A percentile compares a stretch with the other conserved stretches of the same genome.
These are phyloP conservation scores for Platorchestia sp. DNA, from an alignment of 1,140 invertebrate genomes.

Conservation along the genomic window DNA sequence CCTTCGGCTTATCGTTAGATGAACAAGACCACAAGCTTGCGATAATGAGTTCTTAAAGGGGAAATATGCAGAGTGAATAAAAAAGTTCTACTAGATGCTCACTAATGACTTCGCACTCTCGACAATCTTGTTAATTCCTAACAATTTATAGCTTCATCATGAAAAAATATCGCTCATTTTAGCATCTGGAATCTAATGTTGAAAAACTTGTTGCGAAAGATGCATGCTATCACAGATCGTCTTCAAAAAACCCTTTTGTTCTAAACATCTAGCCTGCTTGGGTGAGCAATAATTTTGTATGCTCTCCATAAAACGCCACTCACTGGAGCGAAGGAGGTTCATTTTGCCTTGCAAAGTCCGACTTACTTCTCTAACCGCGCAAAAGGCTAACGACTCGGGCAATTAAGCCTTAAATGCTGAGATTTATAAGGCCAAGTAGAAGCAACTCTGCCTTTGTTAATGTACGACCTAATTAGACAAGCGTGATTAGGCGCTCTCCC, in stretches of 20 bases:
- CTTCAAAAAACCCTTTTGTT: neutral
- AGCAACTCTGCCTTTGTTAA: conserved; percentile 17
- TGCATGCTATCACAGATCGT: neutral
- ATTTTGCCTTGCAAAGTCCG: neutral
- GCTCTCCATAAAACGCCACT: neutral
- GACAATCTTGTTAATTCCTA: neutral
- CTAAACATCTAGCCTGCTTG: neutral
- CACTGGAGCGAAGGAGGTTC: neutral
- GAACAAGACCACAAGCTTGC: neutral
- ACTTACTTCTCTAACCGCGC: neutral
- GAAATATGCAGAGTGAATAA: neutral
- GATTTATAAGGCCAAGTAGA: conserved; percentile 20
- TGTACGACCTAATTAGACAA: conserved; percentile 46
- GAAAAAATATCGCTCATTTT: neutral
- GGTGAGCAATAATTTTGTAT: neutral
- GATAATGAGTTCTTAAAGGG: neutral
- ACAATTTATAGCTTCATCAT: neutral
- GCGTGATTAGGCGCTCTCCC: neutral
- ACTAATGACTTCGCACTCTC: neutral
- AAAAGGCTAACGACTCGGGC: conserved; percentile 45
- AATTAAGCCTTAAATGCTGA: conserved; percentile 47
- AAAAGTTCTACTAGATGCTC: neutral
- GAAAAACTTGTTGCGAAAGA: neutral
- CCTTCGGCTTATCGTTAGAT: neutral
- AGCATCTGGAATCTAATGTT: neutral